A percentile compares a stretch with the other conserved stretches of the same genome.
Conservation (phyloP, 1,140 invertebrate species). For the Eumaeus atala region DNA sequence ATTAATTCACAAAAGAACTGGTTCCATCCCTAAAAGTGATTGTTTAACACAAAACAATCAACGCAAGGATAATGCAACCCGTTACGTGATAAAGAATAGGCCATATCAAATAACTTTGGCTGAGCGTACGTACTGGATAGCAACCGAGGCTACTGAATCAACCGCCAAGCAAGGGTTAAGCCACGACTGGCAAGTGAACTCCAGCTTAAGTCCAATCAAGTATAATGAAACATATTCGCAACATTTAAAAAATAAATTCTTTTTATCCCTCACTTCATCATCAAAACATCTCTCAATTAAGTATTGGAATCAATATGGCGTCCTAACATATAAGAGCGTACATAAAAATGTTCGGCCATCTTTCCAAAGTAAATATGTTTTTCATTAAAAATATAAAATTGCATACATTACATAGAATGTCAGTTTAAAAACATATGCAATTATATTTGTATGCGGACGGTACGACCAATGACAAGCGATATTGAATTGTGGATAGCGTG, state of each 20-base stretch:
- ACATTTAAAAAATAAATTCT: background rate
- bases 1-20: too few species aligned
- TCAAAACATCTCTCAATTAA: constrained; percentile 2
- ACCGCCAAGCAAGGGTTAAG: too few species aligned
- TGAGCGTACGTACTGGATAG: too few species aligned
- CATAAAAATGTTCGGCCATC: constrained; percentile 11
- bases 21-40: too few species aligned
- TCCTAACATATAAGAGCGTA: constrained; percentile 13
- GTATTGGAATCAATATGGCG: constrained; percentile 5
- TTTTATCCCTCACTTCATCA: background rate
- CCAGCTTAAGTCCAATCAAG: too few species aligned
- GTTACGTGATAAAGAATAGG: too few species aligned
- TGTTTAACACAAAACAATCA: too few species aligned
- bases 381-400: constrained; percentile 12
- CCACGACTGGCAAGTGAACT: too few species aligned
- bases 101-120: too few species aligned
- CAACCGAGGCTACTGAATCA: too few species aligned
- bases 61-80: too few species aligned
- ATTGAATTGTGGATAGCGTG: constrained; percentile 57
- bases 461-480: constrained; percentile 61
- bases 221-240: too few species aligned
- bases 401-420: constrained; percentile 6
- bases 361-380: constrained; percentile 2
- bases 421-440: constrained; percentile 11
- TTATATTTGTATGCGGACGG: constrained; percentile 41